Evolutionary conservation across 92 coral and sea anemone genomes (phyloP), one percentile per base, ranked within the genome.

Genomic region (Siderastrea siderea): DNA sequence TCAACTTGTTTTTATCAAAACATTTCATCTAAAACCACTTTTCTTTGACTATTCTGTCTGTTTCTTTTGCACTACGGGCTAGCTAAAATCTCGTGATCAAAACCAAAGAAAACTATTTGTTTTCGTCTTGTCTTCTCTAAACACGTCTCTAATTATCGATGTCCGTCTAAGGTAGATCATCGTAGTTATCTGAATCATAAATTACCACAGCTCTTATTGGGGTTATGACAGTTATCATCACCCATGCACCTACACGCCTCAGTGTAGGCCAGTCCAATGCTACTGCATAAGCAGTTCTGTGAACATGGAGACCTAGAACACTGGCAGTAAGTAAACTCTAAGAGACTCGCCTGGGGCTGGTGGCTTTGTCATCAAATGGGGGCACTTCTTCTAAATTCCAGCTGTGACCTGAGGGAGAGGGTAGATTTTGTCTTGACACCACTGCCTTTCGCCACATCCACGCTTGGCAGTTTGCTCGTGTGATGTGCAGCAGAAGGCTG

Each of bases 401-500:
- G 16, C 17, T 3, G 17, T 4, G 64, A 11, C 64, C 64, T 10
- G 15, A 3, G 13, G 64, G 64, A 1, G 64, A 60, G 15, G 64
- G 84, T 65, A 81, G 71, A 67, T 61, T 12, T 14, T 71, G 80
- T 58, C 70, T 16, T 38, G 70, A 44, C 68, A 55, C 79, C 44
- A 54, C 50, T 16, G 16, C 67, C 53, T 71, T 70, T 82, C 86
- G 68, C 78, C 86, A 82, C 78, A 82, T 68, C 57, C 68, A 74
- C 38, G 81, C 53, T 62, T 84, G 64, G 67, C 5, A 74, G 81
- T 84, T 74, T 50, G 87, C 50, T 3, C 51, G 3, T 12, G 49
- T 51, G 61, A 74, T 74, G 61, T 74, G 64, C 59, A 71, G 87
- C 38, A 43, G 71, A 47, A 84, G 73, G 45, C 81, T 48, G 81